Conservation (phyloP, 2,888 invertebrate genomes). For the Physocephala rufipes region DNA sequence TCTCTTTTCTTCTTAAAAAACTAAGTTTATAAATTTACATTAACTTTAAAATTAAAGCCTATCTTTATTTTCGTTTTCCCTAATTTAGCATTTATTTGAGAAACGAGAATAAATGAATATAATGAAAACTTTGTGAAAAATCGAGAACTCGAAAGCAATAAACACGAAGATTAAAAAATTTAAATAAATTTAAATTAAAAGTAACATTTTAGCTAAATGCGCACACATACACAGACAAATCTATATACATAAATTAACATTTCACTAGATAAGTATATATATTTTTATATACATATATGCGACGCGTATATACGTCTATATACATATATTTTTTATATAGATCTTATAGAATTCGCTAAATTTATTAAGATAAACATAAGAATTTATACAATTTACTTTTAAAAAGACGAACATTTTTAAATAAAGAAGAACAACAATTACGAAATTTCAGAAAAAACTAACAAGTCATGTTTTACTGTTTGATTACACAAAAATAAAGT, state of each 20-base stretch:
- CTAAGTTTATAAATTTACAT: background rate
- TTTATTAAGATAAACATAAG: constrained; percentile 29
- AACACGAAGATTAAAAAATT: constrained; percentile 40
- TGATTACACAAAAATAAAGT: too few relatives aligned
- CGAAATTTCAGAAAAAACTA: constrained; percentile 40
- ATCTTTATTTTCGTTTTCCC: too few relatives aligned
- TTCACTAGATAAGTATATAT: constrained; percentile 8
- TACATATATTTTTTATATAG: constrained; percentile 29
- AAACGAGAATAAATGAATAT: too few relatives aligned
- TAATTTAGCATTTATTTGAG: too few relatives aligned
- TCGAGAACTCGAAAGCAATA: constrained; percentile 60
- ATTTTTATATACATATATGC: constrained; percentile 22
- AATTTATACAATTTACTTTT: constrained; percentile 39
- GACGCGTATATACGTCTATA: constrained; percentile 13
- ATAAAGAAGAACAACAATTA: constrained; percentile 53
- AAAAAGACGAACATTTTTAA: constrained; percentile 50
- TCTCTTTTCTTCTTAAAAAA: background rate
- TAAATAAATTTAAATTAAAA: constrained; percentile 26
- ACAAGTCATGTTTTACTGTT: too few relatives aligned
- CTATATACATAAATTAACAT: constrained; percentile 33
- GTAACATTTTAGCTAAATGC: constrained; percentile 10
- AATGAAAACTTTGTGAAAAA: constrained; percentile 37
- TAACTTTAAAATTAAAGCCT: too few relatives aligned
- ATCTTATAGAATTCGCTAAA: constrained; percentile 19
- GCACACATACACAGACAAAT: constrained; percentile 31